These are phyloP conservation scores for Caradrina kadenii DNA, from an alignment of 2,888 invertebrate species.

Conservation along the genomic window DNA sequence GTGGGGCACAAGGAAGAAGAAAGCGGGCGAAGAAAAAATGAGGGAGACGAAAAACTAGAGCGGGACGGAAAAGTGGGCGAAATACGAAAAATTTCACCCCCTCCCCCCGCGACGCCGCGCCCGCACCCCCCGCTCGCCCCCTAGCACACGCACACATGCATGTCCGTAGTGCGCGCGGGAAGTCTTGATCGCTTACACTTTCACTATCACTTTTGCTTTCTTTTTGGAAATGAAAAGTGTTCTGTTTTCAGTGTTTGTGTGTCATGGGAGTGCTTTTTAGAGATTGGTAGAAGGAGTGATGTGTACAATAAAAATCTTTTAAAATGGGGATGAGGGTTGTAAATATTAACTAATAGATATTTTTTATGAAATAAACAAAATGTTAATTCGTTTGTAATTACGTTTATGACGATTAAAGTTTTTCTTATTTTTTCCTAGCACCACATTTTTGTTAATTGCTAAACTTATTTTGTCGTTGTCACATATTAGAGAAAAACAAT, in stretches of 20 bases:
- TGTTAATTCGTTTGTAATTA: no score
- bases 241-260: constrained; percentile 22
- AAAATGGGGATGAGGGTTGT: background rate
- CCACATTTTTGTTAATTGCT: no score
- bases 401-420: background rate
- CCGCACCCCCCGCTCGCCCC: constrained; percentile 71
- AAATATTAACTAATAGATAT: background rate
- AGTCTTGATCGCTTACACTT: constrained; percentile 78
- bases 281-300: background rate
- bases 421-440: background rate
- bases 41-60: constrained; percentile 91
- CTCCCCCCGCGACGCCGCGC: constrained; percentile 72
- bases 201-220: constrained; percentile 70
- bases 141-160: constrained; percentile 87
- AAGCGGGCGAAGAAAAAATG: constrained; percentile 90
- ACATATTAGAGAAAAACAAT: no score
- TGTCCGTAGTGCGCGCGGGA: constrained; percentile 54
- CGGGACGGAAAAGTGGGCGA: constrained; percentile 90
- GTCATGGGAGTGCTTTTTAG: background rate
- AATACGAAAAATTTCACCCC: constrained; percentile 90
- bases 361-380: background rate
- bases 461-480: no score
- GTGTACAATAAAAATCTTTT: background rate
- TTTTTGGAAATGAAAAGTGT: constrained; percentile 46
- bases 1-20: constrained; percentile 90